Evolutionary conservation across 35 echinoderm and acorn worm species (phyloP), one percentile per base, ranked within the genome.

Genomic region (Heliocidaris tuberculata): DNA sequence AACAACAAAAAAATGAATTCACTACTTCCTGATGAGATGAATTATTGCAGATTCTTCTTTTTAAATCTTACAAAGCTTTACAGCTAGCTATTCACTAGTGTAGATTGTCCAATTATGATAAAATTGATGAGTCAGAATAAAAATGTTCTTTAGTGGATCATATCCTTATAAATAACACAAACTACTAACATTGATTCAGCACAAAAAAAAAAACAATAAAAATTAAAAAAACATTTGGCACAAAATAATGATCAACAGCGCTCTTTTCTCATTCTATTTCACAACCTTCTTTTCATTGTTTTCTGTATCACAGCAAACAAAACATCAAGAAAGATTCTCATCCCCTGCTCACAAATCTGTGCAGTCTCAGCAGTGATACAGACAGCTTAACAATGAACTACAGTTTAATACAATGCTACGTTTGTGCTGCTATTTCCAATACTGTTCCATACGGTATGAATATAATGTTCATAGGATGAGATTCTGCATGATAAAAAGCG

Each of bases 91-190:
- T 78, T n/a, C 7, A 78, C 65, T 24, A 78, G 27, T 19, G 65
- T 78, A 78, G 65, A 19, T 78, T 78, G 65, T 10, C 10, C 8
- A 56, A 56, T 2, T 56, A 56, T 56, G 52, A 56, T 13, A 56
- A 56, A 56, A 56, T 56, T 56, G 2, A 56, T 56, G 52, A 56
- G 52, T 56, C 10, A 13, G 10, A 56, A 56, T 15, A n/a, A 78
- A 78, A 78, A 78, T 78, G 21, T 70, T 70, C 17, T 70, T 70
- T 24, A 19, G 65, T 78, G 65, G 65, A 78, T 78, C 65, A 78
- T 78, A 78, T 78, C 65, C 65, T 78, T n/a, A n/a, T 70, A 78
- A 78, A 78, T 78, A 78, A 78, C 7, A 78, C 65, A 78, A n/a
- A 78, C 61, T 24, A 71, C 65, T 5, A 19, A 42, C 35, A 42